Conservation (phyloP, 2,888 invertebrate species). For the Heliconius erato region DNA sequence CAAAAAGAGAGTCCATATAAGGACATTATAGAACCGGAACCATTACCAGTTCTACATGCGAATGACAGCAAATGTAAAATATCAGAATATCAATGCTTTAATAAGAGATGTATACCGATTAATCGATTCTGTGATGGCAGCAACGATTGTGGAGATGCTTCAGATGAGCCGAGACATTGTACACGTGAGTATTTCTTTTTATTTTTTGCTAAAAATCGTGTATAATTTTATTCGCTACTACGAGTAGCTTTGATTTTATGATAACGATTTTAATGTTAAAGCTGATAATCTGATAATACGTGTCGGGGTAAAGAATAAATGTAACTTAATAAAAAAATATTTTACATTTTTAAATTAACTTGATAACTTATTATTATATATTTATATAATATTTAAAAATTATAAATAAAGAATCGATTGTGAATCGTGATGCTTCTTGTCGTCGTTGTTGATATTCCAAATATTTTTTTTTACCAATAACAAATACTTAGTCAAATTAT, state of each 20-base stretch:
- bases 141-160: constrained; percentile 92
- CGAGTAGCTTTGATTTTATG: no score
- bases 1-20: constrained; percentile 67
- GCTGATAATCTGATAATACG: not conserved
- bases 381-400: not conserved
- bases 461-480: no score
- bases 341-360: no score
- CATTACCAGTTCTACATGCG: constrained; percentile 76
- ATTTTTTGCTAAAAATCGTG: not conserved
- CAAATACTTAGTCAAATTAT: no score
- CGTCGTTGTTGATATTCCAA: not conserved
- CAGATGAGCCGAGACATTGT: constrained; percentile 93
- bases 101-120: constrained; percentile 88
- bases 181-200: constrained; percentile 89
- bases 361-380: no score
- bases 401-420: not conserved
- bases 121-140: constrained; percentile 92
- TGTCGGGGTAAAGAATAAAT: not conserved
- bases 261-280: not conserved
- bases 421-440: not conserved
- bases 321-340: no score
- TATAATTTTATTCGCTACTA: no score
- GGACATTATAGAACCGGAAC: constrained; percentile 74
- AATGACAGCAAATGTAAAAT: constrained; percentile 86
- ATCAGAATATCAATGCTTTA: constrained; percentile 89